Evolutionary conservation across 2,797 vertebrate species (phyloP).

Genomic region (Malacoctenus gilli): DNA sequence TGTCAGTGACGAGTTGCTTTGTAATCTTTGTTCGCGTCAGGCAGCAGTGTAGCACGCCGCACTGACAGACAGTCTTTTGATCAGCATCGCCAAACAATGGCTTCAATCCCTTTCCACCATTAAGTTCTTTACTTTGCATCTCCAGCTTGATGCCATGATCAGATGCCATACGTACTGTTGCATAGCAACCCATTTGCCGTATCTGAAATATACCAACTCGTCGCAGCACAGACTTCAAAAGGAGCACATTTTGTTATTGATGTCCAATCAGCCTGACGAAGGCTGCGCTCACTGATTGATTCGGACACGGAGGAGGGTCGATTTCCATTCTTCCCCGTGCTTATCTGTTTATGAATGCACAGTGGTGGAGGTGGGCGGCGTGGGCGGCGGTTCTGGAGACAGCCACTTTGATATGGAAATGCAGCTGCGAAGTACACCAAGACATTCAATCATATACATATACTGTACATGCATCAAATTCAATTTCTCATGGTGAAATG

Average conservation of each 20-base stretch:
- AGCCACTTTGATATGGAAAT: slow-evolving; percentile 55
- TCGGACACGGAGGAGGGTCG: slow-evolving; percentile 24
- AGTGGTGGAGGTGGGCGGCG: background rate
- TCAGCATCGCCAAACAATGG: too few relatives aligned
- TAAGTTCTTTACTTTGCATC: background rate
- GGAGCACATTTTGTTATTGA: slow-evolving; percentile 20
- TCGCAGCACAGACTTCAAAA: slow-evolving; percentile 34
- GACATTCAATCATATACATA: slow-evolving; percentile 24
- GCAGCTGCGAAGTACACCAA: slow-evolving; percentile 18
- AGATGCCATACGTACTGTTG: slow-evolving; percentile 20
- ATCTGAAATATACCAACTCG: slow-evolving; percentile 8
- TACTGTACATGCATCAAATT: slow-evolving; percentile 24
- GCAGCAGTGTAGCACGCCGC: too few relatives aligned
- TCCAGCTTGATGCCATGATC: background rate
- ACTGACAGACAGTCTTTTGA: too few relatives aligned
- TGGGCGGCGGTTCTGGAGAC: too few relatives aligned
- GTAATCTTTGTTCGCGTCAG: too few relatives aligned
- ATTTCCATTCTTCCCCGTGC: slow-evolving; percentile 20
- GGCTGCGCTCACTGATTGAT: slow-evolving; percentile 16
- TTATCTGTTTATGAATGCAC: slow-evolving; percentile 17
- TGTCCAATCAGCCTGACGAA: slow-evolving; percentile 30
- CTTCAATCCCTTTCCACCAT: too few relatives aligned
- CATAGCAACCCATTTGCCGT: slow-evolving; percentile 24
- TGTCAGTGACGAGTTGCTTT: background rate
- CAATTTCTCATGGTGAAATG: slow-evolving; percentile 2